Conservation (phyloP, 2,113 vertebrate species). For the Dipodomys stephensi region DNA sequence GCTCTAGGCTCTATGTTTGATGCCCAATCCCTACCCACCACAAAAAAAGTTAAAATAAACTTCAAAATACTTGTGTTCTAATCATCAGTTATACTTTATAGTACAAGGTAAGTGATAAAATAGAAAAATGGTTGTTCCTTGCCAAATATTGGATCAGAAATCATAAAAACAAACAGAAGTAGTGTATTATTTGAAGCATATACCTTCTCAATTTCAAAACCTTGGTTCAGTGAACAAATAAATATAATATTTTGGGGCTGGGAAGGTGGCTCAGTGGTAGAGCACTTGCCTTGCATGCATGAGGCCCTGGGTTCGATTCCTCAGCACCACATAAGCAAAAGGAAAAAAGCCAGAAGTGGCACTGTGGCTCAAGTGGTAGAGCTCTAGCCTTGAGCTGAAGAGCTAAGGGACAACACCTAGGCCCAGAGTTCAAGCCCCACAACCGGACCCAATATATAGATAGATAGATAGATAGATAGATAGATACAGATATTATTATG, state of each 20-base stretch:
- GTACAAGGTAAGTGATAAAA: not conserved
- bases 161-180: not conserved
- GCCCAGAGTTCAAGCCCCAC: no score
- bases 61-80: not conserved
- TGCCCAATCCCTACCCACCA: not conserved
- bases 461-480: no score
- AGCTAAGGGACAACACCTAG: no score
- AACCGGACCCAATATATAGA: no score
- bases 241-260: not conserved
- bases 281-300: no score
- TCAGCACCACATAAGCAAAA: no score
- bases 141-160: slow-evolving; percentile 1
- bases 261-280: no score
- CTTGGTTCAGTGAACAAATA: not conserved
- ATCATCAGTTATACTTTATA: slow-evolving; percentile 21
- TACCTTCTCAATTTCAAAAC: slow-evolving; percentile 28
- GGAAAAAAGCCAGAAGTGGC: no score
- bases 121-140: not conserved
- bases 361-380: no score
- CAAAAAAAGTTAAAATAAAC: not conserved
- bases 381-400: no score
- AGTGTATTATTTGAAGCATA: not conserved
- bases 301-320: no score
- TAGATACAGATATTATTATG: not conserved
- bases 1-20: not conserved